Evolutionary conservation across 2,888 invertebrate species (phyloP), one percentile per base, ranked within the genome.

Genomic region (Beris morrisii): DNA sequence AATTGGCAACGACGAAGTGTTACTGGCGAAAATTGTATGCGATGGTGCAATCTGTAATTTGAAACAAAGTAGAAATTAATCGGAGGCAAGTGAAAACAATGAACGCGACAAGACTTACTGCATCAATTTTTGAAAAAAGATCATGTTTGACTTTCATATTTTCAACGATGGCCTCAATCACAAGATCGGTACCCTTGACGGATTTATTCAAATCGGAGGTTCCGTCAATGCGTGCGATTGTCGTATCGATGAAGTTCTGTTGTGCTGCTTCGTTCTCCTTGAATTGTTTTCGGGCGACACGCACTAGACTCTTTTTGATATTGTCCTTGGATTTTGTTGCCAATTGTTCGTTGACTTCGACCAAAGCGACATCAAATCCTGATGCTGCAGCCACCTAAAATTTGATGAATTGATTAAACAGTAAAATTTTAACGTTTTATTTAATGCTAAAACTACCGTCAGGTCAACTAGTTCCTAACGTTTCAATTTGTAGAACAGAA

Each of bases 1-100:
- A 71, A 95, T 91, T 11, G 91, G 87, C 15, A 95, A 83, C 0
- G 95, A 95, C 4, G 95, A 95, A 0, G 95, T 95, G 79, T 95
- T 95, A 32, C 92, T 92, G 2, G 93, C 89, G 78, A 95, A 89
- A 70, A 95, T 89, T 3, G 93, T 87, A 73, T 89, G 87, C 1
- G 81, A 77, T 0, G 89, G 89, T 1, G 89, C 88, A 13, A 83
- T 82, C 87, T 90, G 79, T 59, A 82, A 75, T 22, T 22, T 22
- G 22, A 22, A 22, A 22, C 1, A 22, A 22, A 22, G 22, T 22
- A 22, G 22, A 22, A 22, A 22, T 22, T 3, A 22, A 22, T 22
- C 22, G 22, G 22, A 2, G 22, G 22, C 3, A 53, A 53, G 2
- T 46, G n/a, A 48, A 48, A 55, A 43, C 64, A 52, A 30, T 57